Conservation (phyloP, 2,888 invertebrate genomes). For the Tetragonisca angustula region DNA sequence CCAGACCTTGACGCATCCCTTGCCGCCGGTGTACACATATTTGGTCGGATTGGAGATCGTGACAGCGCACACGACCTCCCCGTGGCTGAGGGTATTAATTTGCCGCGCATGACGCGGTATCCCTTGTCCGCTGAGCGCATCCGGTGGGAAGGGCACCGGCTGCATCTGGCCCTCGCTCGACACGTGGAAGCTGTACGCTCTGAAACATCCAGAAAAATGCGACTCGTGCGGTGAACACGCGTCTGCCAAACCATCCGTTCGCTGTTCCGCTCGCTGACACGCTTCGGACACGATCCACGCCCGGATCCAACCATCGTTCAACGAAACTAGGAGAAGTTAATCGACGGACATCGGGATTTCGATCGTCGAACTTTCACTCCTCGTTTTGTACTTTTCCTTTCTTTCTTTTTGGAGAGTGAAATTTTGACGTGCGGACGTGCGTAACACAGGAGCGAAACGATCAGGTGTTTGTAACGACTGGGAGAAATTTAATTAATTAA, state of each 20-base stretch:
- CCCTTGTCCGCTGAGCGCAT: slow-evolving; percentile 96
- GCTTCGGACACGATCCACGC: not conserved
- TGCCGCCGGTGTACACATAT: slow-evolving; percentile 98
- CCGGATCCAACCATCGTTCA: not conserved
- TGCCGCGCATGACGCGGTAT: slow-evolving; percentile 97
- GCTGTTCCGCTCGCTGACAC: not conserved
- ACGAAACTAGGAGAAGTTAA: slow-evolving; percentile 24
- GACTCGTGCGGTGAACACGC: slow-evolving; percentile 49
- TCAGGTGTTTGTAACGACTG: not conserved
- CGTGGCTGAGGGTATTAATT: slow-evolving; percentile 96
- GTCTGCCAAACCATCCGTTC: slow-evolving; percentile 24
- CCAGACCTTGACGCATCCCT: slow-evolving; percentile 99
- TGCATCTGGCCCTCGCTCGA: slow-evolving; percentile 94
- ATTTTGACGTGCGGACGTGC: not conserved
- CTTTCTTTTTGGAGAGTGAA: too few relatives aligned
- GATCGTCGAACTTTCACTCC: not conserved
- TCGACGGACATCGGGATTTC: not conserved
- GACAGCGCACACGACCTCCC: slow-evolving; percentile 98
- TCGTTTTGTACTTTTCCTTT: not conserved
- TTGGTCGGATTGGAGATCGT: slow-evolving; percentile 97
- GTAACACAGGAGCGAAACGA: not conserved
- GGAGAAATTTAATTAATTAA: not conserved
- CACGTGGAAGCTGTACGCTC: slow-evolving; percentile 97
- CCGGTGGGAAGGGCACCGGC: slow-evolving; percentile 97
- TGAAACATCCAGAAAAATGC: slow-evolving; percentile 84